Evolutionary conservation across 2,888 invertebrate species (phyloP).

Genomic region (Argyra leucocephala): DNA sequence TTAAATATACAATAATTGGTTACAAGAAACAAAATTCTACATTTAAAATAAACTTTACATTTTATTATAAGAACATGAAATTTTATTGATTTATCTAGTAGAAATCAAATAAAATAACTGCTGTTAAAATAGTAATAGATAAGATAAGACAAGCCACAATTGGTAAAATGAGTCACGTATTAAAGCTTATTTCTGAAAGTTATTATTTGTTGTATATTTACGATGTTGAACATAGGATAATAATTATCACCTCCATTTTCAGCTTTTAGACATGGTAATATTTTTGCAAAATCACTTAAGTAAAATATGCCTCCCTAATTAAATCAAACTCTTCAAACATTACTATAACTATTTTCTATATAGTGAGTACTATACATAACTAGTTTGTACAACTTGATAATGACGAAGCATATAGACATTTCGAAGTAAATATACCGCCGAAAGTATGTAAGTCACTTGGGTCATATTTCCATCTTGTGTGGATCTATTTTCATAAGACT

Average conservation of each 20-base stretch:
- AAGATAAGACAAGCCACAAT: not conserved
- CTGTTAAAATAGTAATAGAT: not conserved
- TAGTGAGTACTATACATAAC: not conserved
- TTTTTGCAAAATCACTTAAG: slow-evolving; percentile 35
- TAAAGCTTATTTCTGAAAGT: not conserved
- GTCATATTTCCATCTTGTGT: not conserved
- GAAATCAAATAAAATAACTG: not conserved
- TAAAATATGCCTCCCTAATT: slow-evolving; percentile 27
- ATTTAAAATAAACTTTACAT: no score
- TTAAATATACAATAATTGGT: no score
- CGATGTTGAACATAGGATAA: not conserved
- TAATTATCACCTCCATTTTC: slow-evolving; percentile 23
- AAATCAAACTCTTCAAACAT: slow-evolving; percentile 22
- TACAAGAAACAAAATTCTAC: no score
- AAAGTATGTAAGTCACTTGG: not conserved
- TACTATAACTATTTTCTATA: slow-evolving; percentile 1
- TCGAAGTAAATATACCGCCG: no score
- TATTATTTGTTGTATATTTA: not conserved
- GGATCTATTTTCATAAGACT: not conserved
- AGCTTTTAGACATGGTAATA: slow-evolving; percentile 30
- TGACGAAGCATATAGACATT: no score
- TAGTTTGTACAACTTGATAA: not conserved
- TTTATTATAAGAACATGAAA: no score
- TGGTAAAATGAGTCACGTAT: not conserved
- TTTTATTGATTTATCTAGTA: not conserved